Base-by-base conservation (phyloP, 2,797 vertebrate genomes). In the Setipinna tenuifilis region DNA sequence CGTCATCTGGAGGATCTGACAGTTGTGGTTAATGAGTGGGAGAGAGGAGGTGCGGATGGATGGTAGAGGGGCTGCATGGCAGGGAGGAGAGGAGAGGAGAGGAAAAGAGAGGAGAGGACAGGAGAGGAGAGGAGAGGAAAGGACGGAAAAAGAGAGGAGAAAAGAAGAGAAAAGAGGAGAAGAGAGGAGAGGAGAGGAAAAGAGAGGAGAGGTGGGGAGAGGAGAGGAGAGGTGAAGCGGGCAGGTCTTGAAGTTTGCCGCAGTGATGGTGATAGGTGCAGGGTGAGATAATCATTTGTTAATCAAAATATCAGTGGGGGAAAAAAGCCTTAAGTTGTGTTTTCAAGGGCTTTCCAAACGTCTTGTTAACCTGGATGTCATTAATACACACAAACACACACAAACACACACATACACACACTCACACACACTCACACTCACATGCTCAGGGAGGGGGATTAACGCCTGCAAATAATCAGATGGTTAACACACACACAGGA, bases 1-100 rank as follows among this genome's bases (percentile, higher is more conserved):
- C 94, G 93, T 96, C 95, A 95, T 96, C 94, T 96, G 94, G 94
- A 95, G 94, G 94, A 96, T 96, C 95, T 96, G 96, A 96, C 96
- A 96, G 94, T 96, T 95, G 95, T 91, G 94, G 96, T 96, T 96
- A 96, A 96, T 96, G 95, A 96, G 95, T 95, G 94, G 57, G 83
- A 94, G 92, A 94, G 93, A 92, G 90, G 90, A 94, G 92, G 94
- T 88, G 88, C 90, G 86, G 85, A 83, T 92, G 93, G 93, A 89
- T 93, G 94, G 95, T 94, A 95, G 92, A 84, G 81, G 89, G 89
- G 91, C 91, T 95, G 95, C 92, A 91, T 89, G 88, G 92, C 87
- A 58, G 71, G 78, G 83, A 44, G 82, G 78, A 84, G 82, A 83
- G 31, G 68, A 31, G 84, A 35, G 31, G 68, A 83, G 71, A 9